Percentiles rank a stretch among this genome's conserved stretches.
phyloP scores from a whole-genome alignment of 2,888 invertebrate species.

The Campoplex nolae region DNA sequence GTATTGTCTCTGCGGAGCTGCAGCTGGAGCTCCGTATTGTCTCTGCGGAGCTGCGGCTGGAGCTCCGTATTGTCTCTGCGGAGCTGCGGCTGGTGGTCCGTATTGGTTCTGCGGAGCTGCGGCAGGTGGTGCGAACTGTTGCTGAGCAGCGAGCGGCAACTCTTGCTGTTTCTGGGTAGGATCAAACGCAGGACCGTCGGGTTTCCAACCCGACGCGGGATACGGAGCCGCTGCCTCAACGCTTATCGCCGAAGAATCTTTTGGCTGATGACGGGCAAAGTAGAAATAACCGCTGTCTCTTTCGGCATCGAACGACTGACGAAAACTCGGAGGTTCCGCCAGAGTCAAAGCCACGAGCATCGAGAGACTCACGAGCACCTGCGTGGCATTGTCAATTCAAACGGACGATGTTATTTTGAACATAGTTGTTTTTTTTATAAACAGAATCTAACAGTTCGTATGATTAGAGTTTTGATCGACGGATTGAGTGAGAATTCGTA shows the following conservation, averaged over 20 bases:
- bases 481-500: neutral
- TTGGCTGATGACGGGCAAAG: slow-evolving; percentile 81
- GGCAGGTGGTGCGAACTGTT: slow-evolving; percentile 50
- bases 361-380: slow-evolving; percentile 83
- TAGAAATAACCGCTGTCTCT: slow-evolving; percentile 76
- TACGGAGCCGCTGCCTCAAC: slow-evolving; percentile 82
- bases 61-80: slow-evolving; percentile 72
- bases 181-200: slow-evolving; percentile 84
- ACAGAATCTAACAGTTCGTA: neutral
- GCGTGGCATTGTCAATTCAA: neutral
- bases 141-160: slow-evolving; percentile 34
- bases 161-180: slow-evolving; percentile 80
- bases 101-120: slow-evolving; percentile 68
- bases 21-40: slow-evolving; percentile 78
- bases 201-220: slow-evolving; percentile 84
- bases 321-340: slow-evolving; percentile 84
- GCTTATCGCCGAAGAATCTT: slow-evolving; percentile 63
- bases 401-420: neutral
- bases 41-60: slow-evolving; percentile 55
- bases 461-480: neutral
- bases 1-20: slow-evolving; percentile 73
- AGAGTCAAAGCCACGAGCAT: slow-evolving; percentile 82
- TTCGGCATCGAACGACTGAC: slow-evolving; percentile 75
- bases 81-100: slow-evolving; percentile 51
- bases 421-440: neutral